Evolutionary conservation across 1,140 invertebrate species (phyloP).

Genomic region (Drosophila melanica): DNA sequence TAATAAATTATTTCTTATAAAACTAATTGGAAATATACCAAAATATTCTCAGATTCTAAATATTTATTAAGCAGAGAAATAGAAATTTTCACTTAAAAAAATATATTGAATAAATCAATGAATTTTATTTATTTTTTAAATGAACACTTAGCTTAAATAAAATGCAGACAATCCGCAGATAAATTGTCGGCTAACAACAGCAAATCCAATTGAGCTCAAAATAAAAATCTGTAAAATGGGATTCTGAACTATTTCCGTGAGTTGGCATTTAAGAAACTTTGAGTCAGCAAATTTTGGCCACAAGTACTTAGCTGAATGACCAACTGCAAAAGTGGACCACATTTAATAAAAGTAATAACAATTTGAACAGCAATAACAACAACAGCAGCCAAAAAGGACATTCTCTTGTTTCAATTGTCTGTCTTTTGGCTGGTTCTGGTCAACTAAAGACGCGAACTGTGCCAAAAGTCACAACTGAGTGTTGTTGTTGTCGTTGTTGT

Average conservation of each 20-base stretch:
- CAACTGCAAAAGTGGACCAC: conserved; percentile 7
- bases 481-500: conserved; percentile 18
- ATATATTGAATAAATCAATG: too few species aligned
- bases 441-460: conserved; percentile 1
- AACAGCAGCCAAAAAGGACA: not conserved
- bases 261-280: not conserved
- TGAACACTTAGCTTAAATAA: too few species aligned
- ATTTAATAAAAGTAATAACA: conserved; percentile 16
- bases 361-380: not conserved
- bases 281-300: not conserved
- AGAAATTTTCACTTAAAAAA: too few species aligned
- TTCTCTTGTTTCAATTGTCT: not conserved
- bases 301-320: not conserved
- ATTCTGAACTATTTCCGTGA: not conserved
- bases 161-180: too few species aligned
- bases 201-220: not conserved
- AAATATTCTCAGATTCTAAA: too few species aligned
- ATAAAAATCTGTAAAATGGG: not conserved
- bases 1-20: too few species aligned
- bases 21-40: too few species aligned
- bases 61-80: too few species aligned
- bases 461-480: not conserved
- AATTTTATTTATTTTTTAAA: too few species aligned
- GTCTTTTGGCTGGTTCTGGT: conserved; percentile 2
- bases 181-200: too few species aligned